Conservation (phyloP, 2,888 invertebrate species). For the Iselma pallidipennis region DNA sequence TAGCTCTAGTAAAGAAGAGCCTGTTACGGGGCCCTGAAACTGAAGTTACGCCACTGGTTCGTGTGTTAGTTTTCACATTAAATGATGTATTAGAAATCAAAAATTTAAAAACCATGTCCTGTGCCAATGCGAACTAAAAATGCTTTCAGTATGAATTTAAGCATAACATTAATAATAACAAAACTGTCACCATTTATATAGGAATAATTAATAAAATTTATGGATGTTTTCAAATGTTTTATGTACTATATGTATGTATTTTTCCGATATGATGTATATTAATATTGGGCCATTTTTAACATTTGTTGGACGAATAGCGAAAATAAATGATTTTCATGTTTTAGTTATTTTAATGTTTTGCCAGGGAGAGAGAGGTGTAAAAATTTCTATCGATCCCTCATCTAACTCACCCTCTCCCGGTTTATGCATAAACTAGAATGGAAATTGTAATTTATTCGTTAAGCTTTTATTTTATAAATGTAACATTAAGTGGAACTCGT, state of each 20-base stretch:
- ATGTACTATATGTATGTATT: not conserved
- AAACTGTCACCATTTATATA: slow-evolving; percentile 45
- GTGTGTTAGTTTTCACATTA: no score
- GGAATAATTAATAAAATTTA: slow-evolving; percentile 45
- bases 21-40: no score
- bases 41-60: no score
- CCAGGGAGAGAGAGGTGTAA: no score
- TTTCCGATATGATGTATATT: not conserved
- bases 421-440: no score
- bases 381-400: no score
- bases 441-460: not conserved
- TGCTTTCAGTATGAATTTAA: slow-evolving; percentile 54
- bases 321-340: no score
- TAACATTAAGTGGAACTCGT: not conserved
- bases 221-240: no score
- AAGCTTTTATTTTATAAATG: not conserved
- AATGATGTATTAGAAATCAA: slow-evolving; percentile 32
- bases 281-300: not conserved
- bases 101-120: slow-evolving; percentile 47
- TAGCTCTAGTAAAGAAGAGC: no score
- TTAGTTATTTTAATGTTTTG: no score
- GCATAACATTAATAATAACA: slow-evolving; percentile 51
- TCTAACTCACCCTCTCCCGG: no score
- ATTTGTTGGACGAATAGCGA: no score
- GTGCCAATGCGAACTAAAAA: slow-evolving; percentile 51